Base-by-base conservation (phyloP, 2,113 vertebrate species). In the Lathamus discolor region DNA sequence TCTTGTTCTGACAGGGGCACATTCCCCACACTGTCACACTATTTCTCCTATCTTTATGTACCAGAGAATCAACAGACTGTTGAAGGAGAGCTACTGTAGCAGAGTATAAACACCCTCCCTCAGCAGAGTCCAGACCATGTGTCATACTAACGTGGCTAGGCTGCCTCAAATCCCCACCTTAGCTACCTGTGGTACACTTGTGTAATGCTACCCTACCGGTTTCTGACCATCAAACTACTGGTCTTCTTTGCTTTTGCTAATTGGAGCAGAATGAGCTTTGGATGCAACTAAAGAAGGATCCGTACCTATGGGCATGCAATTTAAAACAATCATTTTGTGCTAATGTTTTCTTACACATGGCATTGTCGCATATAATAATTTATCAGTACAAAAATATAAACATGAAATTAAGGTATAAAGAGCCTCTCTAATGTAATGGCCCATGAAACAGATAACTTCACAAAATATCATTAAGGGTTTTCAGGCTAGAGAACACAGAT, bases 401-500 rank as follows among this genome's bases (percentile, higher is more conserved):
- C 72, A 85, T 1, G 37, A 90, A 95, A 90, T 93, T 87, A 95
- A 80, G 57, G 84, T 51, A 73, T 88, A 80, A 83, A 68, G 63
- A 95, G 44, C 37, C 59, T 90, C 74, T 92, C 54, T 78, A 78
- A 61, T 2, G 3, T 61, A 92, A 95, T 76, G 75, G 76, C 44
- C 87, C 13, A 2, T 87, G 82, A 92, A 96, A 91, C 49, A 69
- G 79, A 82, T 80, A 82, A 69, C 63, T 92, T 94, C 70, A 74
- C 57, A 67, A 85, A 77, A 48, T 76, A 55, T 14, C 66, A 16
- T 83, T 16, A 8, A 19, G n/a, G 48, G 74, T 25, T 90, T 95
- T 89, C 92, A 91, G 62, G 77, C 81, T 74, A 39, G 28, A 90
- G n/a, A 95, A 87, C 57, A 85, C 9, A 84, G 44, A 93, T 76